These are phyloP conservation scores for Poecilia gillii DNA, from an alignment of 2,797 vertebrate species.

Conservation along the genomic window DNA sequence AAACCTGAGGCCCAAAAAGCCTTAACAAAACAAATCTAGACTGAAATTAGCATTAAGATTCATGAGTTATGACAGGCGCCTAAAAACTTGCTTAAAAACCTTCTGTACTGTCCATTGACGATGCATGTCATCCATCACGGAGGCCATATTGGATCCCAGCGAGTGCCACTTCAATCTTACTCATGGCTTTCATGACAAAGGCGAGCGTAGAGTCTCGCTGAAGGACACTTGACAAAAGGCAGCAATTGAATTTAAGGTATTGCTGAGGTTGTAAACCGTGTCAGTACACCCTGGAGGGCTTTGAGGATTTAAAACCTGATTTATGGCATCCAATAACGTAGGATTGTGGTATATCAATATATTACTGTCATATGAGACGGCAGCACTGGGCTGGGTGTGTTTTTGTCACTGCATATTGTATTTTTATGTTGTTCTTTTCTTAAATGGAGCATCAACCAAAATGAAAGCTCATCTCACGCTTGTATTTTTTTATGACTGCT, in stretches of 20 bases:
- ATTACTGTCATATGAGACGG: background rate
- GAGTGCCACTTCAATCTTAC: background rate
- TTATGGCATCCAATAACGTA: slow-evolving; percentile 11
- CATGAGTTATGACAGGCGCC: slow-evolving; percentile 1
- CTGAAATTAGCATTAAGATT: background rate
- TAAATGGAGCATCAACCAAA: slow-evolving; percentile 2
- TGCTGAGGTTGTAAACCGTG: slow-evolving; percentile 10
- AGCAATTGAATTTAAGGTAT: slow-evolving; percentile 1
- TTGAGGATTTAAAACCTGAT: slow-evolving; percentile 16
- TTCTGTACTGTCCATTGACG: slow-evolving; percentile 42
- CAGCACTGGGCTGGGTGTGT: background rate
- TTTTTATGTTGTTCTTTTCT: background rate
- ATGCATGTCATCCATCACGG: slow-evolving; percentile 41
- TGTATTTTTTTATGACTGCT: background rate
- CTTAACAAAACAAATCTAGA: background rate
- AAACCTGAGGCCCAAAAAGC: background rate
- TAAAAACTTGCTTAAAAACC: slow-evolving; percentile 35
- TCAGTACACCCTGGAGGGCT: background rate
- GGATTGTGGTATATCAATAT: background rate
- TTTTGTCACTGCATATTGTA: slow-evolving; percentile 4
- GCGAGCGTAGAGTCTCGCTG: background rate
- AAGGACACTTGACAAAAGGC: slow-evolving; percentile 15
- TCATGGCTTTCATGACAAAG: slow-evolving; percentile 8
- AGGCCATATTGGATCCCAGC: slow-evolving; percentile 14
- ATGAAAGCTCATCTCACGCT: background rate